Percentiles rank a stretch among this genome's conserved stretches.
phyloP scores from a whole-genome alignment of 1,140 invertebrate species.

The Acromyrmex echinatior region DNA sequence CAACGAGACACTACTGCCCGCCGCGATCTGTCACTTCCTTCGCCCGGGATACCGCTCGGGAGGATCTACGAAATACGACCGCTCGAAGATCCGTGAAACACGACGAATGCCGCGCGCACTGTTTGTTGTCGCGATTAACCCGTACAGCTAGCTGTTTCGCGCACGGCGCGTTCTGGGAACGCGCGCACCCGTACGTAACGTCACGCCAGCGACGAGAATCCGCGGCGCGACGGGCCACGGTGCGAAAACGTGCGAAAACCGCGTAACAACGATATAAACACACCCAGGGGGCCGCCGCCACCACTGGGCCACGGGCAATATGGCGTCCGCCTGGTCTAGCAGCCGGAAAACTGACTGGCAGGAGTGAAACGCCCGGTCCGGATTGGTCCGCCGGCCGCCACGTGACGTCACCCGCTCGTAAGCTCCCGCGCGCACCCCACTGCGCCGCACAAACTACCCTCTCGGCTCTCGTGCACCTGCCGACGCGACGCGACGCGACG shows the following conservation, averaged over 20 bases:
- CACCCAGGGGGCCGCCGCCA: slow-evolving; percentile 76
- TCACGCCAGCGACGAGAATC: slow-evolving; percentile 68
- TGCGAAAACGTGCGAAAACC: slow-evolving; percentile 75
- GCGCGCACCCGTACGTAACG: slow-evolving; percentile 64
- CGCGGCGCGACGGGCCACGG: slow-evolving; percentile 69
- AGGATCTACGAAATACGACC: not conserved
- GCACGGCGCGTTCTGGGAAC: slow-evolving; percentile 48
- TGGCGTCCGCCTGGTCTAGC: too few species aligned
- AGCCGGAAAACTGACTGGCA: too few species aligned
- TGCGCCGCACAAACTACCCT: slow-evolving; percentile 69
- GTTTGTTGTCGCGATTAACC: slow-evolving; percentile 68
- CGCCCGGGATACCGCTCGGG: slow-evolving; percentile 34
- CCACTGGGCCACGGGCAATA: too few species aligned
- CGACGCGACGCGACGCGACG: too few species aligned
- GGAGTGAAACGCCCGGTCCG: slow-evolving; percentile 45
- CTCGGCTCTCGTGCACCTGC: slow-evolving; percentile 37
- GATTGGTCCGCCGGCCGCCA: slow-evolving; percentile 80
- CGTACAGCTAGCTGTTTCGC: slow-evolving; percentile 53
- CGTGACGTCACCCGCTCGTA: slow-evolving; percentile 63
- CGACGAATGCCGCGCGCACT: slow-evolving; percentile 71
- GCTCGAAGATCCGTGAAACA: slow-evolving; percentile 36
- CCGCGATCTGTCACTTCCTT: slow-evolving; percentile 64
- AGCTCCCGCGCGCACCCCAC: slow-evolving; percentile 57
- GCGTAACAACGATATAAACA: slow-evolving; percentile 71
- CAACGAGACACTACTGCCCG: slow-evolving; percentile 27